These are phyloP conservation scores for Aethina tumida DNA, from an alignment of 1,140 invertebrate species.

Conservation along the genomic window DNA sequence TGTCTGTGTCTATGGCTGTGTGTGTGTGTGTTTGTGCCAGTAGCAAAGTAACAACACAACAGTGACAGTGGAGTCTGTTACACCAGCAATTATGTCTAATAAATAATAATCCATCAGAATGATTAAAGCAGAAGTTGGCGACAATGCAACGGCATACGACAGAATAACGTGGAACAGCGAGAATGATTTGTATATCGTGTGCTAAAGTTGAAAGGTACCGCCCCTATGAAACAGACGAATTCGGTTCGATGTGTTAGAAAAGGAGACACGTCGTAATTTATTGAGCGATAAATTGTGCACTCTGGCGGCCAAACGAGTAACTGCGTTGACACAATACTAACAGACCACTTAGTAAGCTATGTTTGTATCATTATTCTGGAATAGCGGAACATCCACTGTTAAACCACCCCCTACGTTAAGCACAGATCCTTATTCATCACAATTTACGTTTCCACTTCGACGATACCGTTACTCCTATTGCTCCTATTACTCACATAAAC, in stretches of 20 bases:
- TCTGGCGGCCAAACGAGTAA: constrained; percentile 33
- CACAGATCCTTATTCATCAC: too few species aligned
- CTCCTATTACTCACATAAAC: too few species aligned
- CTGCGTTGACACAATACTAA: constrained; percentile 35
- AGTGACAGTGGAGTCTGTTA: constrained; percentile 7
- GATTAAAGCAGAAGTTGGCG: constrained; percentile 26
- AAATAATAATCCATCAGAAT: constrained; percentile 27
- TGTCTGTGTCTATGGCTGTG: too few species aligned
- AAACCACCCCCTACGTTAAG: too few species aligned
- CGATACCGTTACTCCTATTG: too few species aligned
- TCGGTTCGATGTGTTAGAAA: constrained; percentile 22
- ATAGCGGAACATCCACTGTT: constrained; percentile 21
- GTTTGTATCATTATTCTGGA: constrained; percentile 21
- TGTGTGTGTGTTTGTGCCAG: too few species aligned
- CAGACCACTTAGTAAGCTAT: constrained; percentile 30
- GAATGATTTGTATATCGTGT: constrained; percentile 26
- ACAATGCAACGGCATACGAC: constrained; percentile 22
- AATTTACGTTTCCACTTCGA: too few species aligned
- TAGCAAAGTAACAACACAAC: too few species aligned
- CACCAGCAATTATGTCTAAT: constrained; percentile 17
- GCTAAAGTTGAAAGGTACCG: constrained; percentile 15
- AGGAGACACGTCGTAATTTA: constrained; percentile 31
- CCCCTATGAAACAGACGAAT: constrained; percentile 12
- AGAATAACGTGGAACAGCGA: constrained; percentile 27
- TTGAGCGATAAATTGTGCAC: constrained; percentile 36